Percentiles rank a stretch among this genome's conserved stretches.
Conservation (phyloP, 2,113 vertebrate species). For the Coreoperca whiteheadi region DNA sequence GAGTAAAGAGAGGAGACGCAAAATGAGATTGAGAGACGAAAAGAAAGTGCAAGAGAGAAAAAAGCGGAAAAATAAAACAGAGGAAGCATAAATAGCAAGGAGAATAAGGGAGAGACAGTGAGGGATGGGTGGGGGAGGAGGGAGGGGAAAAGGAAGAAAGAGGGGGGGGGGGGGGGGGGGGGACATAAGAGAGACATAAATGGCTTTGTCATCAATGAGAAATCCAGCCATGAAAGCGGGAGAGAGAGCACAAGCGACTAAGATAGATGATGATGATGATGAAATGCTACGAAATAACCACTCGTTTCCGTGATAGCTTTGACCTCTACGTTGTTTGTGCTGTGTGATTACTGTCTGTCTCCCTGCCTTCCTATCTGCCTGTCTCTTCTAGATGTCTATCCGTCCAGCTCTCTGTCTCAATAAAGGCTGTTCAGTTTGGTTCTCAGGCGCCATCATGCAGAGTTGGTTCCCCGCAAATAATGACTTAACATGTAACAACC, state of each 20-base stretch:
- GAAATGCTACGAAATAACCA: conserved; percentile 76
- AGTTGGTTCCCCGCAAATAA: conserved; percentile 3
- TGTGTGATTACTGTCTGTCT: conserved; percentile 63
- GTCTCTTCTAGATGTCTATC: conserved; percentile 42
- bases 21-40: conserved; percentile 59
- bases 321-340: conserved; percentile 73
- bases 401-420: conserved; percentile 35
- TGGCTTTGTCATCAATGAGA: conserved; percentile 78
- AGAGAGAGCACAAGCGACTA: conserved; percentile 58
- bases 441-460: conserved; percentile 13
- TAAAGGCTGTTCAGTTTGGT: conserved; percentile 38
- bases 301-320: conserved; percentile 67
- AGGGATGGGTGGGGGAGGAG: conserved; percentile 15
- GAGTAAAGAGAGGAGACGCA: conserved; percentile 43
- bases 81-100: conserved; percentile 63
- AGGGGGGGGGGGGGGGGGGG: not conserved
- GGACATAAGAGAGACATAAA: conserved; percentile 68
- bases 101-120: conserved; percentile 39
- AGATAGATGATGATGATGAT: conserved; percentile 75
- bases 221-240: conserved; percentile 72
- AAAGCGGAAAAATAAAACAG: conserved; percentile 40
- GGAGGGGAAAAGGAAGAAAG: not conserved
- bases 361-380: conserved; percentile 18
- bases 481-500: not conserved
- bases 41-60: conserved; percentile 30